phyloP scores from a whole-genome alignment of 2,888 invertebrate species.

The Calameuta filiformis region DNA sequence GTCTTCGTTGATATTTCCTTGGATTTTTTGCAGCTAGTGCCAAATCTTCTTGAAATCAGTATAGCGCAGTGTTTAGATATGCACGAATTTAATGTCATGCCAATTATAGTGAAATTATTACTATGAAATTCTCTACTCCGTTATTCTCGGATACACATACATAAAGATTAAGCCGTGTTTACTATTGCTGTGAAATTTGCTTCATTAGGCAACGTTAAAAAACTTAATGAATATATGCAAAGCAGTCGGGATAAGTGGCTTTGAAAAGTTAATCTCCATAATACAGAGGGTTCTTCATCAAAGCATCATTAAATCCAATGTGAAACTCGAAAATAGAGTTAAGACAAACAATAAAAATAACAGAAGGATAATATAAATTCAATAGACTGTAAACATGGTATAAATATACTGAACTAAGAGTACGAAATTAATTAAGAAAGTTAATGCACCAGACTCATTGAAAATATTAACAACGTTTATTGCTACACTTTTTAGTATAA shows the following conservation, averaged over 20 bases:
- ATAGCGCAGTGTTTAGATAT: not conserved
- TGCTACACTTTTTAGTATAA: too few species aligned
- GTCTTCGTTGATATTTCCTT: too few species aligned
- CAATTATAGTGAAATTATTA: not conserved
- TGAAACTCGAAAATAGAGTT: not conserved
- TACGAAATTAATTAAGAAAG: too few species aligned
- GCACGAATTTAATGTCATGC: not conserved
- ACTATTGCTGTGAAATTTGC: not conserved
- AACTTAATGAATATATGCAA: not conserved
- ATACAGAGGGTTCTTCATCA: not conserved
- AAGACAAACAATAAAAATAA: too few species aligned
- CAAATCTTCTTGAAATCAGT: not conserved
- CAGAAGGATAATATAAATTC: not conserved
- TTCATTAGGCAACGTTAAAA: not conserved
- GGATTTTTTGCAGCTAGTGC: not conserved
- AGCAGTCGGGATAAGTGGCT: not conserved
- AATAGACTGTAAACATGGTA: not conserved
- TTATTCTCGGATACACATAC: not conserved
- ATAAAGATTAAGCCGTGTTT: not conserved
- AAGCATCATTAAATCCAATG: not conserved
- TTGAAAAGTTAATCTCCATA: not conserved
- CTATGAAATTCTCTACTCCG: not conserved
- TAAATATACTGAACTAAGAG: not conserved
- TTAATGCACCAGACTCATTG: too few species aligned
- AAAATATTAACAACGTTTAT: too few species aligned